Percentiles rank a stretch among this genome's conserved stretches.
Evolutionary conservation across 1,140 invertebrate species (phyloP).

Genomic region (Trichoplusia ni): DNA sequence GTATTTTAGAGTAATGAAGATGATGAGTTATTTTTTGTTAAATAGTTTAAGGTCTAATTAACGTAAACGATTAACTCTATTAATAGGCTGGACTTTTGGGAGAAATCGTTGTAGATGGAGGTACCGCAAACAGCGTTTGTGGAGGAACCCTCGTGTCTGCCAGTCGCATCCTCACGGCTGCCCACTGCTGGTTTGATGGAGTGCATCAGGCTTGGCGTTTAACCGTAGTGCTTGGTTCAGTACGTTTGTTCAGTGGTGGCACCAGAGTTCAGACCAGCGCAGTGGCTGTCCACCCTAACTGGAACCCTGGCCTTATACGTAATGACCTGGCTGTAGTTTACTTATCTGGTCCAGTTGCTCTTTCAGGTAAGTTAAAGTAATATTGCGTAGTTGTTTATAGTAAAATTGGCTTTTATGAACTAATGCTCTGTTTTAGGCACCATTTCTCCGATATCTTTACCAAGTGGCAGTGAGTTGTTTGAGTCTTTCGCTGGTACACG

Average conservation of each 20-base stretch:
- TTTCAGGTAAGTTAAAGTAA: conserved; percentile 47
- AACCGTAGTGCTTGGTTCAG: conserved; percentile 50
- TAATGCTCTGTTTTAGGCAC: conserved; percentile 26
- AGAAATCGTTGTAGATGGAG: conserved; percentile 35
- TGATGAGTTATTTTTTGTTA: no score
- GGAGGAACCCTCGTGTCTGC: conserved; percentile 46
- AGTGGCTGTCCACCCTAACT: conserved; percentile 43
- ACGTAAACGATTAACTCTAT: neutral
- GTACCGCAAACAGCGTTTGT: conserved; percentile 41
- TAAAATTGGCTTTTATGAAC: no score
- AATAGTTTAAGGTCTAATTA: neutral
- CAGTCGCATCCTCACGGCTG: conserved; percentile 48
- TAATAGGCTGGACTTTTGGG: conserved; percentile 50
- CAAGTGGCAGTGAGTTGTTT: conserved; percentile 28
- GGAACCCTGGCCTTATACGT: conserved; percentile 36
- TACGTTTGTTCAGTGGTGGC: conserved; percentile 45
- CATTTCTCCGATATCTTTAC: conserved; percentile 41
- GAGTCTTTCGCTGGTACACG: conserved; percentile 37
- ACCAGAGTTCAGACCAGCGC: conserved; percentile 39
- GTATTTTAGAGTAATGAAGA: no score
- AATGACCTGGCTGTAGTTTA: conserved; percentile 73
- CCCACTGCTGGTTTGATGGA: conserved; percentile 58
- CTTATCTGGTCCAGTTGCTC: conserved; percentile 48
- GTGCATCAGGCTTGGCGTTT: conserved; percentile 44
- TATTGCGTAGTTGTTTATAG: no score